Conservation (phyloP, 2,888 invertebrate genomes). For the Pelosia muscerda region DNA sequence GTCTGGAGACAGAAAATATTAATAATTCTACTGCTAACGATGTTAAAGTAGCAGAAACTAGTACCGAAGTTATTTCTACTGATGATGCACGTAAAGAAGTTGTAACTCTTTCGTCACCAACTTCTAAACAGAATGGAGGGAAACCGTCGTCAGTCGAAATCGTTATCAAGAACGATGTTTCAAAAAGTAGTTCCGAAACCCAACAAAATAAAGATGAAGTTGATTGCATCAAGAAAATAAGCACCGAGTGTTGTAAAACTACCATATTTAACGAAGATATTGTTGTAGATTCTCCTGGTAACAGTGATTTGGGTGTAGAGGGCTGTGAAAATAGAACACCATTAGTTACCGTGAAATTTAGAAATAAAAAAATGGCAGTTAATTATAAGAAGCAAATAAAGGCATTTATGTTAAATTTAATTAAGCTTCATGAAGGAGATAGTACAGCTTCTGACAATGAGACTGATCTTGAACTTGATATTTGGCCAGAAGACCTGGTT, state of each 20-base stretch:
- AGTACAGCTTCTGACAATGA: slow-evolving; percentile 62
- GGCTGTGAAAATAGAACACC: slow-evolving; percentile 79
- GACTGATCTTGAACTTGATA: slow-evolving; percentile 74
- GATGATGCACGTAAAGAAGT: slow-evolving; percentile 57
- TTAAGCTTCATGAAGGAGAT: slow-evolving; percentile 70
- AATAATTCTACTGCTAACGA: slow-evolving; percentile 45
- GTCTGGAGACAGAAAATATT: slow-evolving; percentile 52
- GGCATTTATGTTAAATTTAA: slow-evolving; percentile 76
- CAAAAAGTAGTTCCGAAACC: slow-evolving; percentile 33
- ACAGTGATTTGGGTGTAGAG: slow-evolving; percentile 70
- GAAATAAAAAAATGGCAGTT: slow-evolving; percentile 74
- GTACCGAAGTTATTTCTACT: slow-evolving; percentile 54
- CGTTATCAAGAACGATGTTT: slow-evolving; percentile 46
- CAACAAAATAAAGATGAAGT: slow-evolving; percentile 42
- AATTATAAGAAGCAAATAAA: slow-evolving; percentile 80
- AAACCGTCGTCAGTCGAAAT: slow-evolving; percentile 62
- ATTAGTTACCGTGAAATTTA: slow-evolving; percentile 79
- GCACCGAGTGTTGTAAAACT: slow-evolving; percentile 54
- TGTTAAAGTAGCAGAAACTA: slow-evolving; percentile 47
- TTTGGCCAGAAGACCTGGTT: slow-evolving; percentile 76
- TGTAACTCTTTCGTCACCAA: slow-evolving; percentile 44
- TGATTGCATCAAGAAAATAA: slow-evolving; percentile 51
- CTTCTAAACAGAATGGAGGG: slow-evolving; percentile 73
- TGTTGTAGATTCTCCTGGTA: slow-evolving; percentile 72
- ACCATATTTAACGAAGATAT: slow-evolving; percentile 73